Conservation (phyloP, 2,113 vertebrate species). For the Lanius ludovicianus region DNA sequence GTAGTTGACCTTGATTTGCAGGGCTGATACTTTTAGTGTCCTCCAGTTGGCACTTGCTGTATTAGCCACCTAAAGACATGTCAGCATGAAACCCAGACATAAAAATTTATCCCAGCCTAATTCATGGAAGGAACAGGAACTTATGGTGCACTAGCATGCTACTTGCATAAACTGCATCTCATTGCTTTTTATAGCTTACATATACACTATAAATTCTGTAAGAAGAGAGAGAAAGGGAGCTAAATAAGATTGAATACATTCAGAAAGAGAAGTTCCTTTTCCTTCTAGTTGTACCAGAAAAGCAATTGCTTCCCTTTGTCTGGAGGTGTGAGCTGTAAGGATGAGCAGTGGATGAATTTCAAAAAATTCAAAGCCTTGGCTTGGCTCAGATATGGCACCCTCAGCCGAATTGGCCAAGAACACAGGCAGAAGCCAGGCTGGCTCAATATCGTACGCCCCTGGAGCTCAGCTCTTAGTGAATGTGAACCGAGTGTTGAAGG, state of each 20-base stretch:
- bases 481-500: conserved; percentile 37
- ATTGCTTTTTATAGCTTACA: conserved; percentile 45
- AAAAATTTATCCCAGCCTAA: conserved; percentile 2
- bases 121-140: background rate
- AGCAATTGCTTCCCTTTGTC: conserved; percentile 42
- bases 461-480: conserved; percentile 48
- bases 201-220: conserved; percentile 19
- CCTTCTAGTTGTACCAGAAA: conserved; percentile 21
- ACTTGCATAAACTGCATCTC: conserved; percentile 48
- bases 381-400: conserved; percentile 25
- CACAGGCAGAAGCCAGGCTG: conserved; percentile 40
- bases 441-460: conserved; percentile 17
- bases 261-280: background rate
- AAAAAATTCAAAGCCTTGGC: conserved; percentile 60
- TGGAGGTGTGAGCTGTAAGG: conserved; percentile 51
- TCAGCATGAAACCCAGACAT: background rate
- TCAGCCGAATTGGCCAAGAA: conserved; percentile 43
- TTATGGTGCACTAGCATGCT: background rate
- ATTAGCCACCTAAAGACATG: background rate
- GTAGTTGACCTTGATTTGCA: conserved; percentile 18
- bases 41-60: background rate
- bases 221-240: background rate
- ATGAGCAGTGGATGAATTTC: conserved; percentile 51
- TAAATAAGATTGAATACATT: conserved; percentile 23
- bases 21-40: background rate